Percentiles rank a stretch among this genome's conserved stretches.
Evolutionary conservation across 2,888 invertebrate genomes (phyloP).

Genomic region (Halictus quadricinctus): DNA sequence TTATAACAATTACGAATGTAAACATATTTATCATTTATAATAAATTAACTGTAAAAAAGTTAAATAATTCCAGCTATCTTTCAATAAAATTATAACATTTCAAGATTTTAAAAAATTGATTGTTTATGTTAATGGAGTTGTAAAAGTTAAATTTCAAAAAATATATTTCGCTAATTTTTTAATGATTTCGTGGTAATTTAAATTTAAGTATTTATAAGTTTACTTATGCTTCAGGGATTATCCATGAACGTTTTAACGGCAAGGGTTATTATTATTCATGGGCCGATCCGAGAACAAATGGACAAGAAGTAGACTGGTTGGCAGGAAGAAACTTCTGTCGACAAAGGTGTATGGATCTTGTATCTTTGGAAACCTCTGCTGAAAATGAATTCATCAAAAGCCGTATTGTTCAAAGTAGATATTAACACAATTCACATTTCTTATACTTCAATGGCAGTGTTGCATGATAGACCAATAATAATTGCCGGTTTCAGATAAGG

Average conservation of each 20-base stretch:
- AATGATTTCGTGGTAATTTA: background rate
- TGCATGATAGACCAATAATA: slow-evolving; percentile 3
- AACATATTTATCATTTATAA: background rate
- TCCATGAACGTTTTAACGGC: slow-evolving; percentile 83
- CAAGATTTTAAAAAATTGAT: background rate
- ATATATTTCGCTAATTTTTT: background rate
- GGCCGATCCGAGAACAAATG: slow-evolving; percentile 89
- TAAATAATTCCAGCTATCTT: background rate
- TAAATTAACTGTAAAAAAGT: background rate
- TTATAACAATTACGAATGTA: background rate
- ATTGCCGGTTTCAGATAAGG: slow-evolving; percentile 83
- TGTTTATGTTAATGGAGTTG: background rate
- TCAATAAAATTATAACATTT: background rate
- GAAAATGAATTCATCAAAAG: slow-evolving; percentile 95
- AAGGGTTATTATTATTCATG: slow-evolving; percentile 95
- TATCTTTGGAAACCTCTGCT: slow-evolving; percentile 92
- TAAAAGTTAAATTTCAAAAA: background rate
- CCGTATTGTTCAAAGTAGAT: slow-evolving; percentile 89
- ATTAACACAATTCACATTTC: slow-evolving; percentile 67
- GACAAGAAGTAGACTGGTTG: slow-evolving; percentile 92
- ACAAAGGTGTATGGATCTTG: slow-evolving; percentile 94
- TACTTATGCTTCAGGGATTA: slow-evolving; percentile 76
- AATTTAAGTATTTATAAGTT: slow-evolving; percentile 6
- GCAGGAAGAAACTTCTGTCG: slow-evolving; percentile 93
- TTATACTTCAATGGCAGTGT: background rate